Conservation (phyloP, 2,113 vertebrate genomes). For the Ceyx melanurus region DNA sequence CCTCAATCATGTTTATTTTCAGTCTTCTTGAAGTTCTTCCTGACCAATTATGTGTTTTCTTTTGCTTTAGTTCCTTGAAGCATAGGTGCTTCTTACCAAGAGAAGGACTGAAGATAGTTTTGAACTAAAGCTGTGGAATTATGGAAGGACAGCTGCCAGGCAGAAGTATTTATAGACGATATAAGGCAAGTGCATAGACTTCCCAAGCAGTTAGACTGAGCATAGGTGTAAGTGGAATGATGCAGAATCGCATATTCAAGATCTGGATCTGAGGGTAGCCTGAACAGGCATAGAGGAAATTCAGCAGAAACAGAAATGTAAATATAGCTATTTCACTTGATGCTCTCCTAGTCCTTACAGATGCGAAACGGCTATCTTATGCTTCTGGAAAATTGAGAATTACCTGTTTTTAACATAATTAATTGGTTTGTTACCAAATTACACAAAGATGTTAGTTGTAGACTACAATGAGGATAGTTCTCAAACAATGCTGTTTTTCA, state of each 20-base stretch:
- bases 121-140: background rate
- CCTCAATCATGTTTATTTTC: background rate
- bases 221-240: background rate
- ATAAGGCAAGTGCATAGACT: background rate
- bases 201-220: background rate
- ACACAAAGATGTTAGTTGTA: background rate
- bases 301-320: background rate
- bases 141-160: background rate
- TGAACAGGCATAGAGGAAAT: fast-evolving
- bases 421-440: background rate
- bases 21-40: background rate
- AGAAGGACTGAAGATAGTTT: background rate
- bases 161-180: background rate
- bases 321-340: background rate
- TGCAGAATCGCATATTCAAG: background rate
- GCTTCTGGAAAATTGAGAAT: background rate
- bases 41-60: background rate
- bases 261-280: background rate
- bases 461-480: background rate
- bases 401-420: background rate
- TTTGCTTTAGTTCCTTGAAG: background rate
- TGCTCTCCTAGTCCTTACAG: background rate
- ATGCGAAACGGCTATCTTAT: background rate
- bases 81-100: background rate
- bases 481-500: background rate